Base-by-base conservation (phyloP, 2,888 invertebrate species). In the Meloe dianella region DNA sequence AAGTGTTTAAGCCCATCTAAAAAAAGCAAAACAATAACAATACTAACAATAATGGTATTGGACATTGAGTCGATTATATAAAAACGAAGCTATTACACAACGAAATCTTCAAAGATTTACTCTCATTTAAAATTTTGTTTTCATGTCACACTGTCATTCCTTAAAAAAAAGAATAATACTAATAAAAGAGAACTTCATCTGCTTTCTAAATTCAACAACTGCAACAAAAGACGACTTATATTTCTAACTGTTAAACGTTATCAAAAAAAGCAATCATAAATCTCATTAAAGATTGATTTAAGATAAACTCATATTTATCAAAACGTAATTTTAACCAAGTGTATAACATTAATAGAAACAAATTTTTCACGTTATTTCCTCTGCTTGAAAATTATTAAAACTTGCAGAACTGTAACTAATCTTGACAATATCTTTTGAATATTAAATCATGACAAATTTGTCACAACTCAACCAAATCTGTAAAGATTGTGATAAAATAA, bases 391-490 rank as follows among this genome's bases (percentile, higher is more conserved):
- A 24, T 24, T 51, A 20, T 4, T 51, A 51, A 10, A 51, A 51
- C 9, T 22, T 24, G 51, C 24, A 12, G 22, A 51, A 51, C 51
- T 51, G 51, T 51, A 22, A 51, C 51, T 22, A 51, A 51, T 51
- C 58, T n/a, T 10, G 32, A 20, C 30, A 35, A 58, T 3, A 24
- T 51, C 51, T 10, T 51, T 24, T 24, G 24, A 51, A 51, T 51
- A 51, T 51, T 20, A 24, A 51, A 51, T 51, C 24, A 51, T 51
- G 20, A 9, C 47, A 47, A 51, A 51, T 51, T 51, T 51, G 51
- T 51, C 51, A 51, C 22, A 51, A 51, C 51, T 51, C 22, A 51
- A 22, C 24, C 8, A 22, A 47, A 47, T 47, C 20, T 3, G 5
- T 20, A 22, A 24, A 51, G 14, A 24, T 22, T 6, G 8, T 14